A percentile compares a stretch with the other conserved stretches of the same genome.
Evolutionary conservation across 2,888 invertebrate species (phyloP).

Genomic region (Orthonevra nobilis): DNA sequence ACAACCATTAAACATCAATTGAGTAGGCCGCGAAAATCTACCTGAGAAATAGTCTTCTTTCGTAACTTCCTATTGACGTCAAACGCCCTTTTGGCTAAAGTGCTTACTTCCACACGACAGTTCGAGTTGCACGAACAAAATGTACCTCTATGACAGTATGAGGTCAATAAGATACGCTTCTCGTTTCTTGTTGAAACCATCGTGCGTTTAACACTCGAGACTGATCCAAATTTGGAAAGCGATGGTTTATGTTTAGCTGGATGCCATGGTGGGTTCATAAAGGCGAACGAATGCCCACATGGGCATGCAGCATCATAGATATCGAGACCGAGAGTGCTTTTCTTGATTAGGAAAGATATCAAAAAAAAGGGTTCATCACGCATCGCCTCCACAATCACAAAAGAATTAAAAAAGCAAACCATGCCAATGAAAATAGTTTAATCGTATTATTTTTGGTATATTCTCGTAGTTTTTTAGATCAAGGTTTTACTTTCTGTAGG

Average conservation of each 20-base stretch:
- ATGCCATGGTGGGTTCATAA: background rate
- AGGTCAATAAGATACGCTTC: conserved; percentile 41
- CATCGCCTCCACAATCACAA: conserved; percentile 31
- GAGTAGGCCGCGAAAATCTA: conserved; percentile 10
- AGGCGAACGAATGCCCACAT: conserved; percentile 31
- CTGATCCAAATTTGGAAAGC: conserved; percentile 63
- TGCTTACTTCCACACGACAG: conserved; percentile 22
- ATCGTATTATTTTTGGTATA: too few species aligned
- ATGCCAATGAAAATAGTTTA: too few species aligned
- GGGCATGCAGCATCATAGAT: background rate
- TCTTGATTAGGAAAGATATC: conserved; percentile 42
- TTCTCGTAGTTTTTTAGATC: too few species aligned
- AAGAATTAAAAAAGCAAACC: conserved; percentile 18
- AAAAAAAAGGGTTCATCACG: conserved; percentile 57
- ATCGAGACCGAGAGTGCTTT: conserved; percentile 43
- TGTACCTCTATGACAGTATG: conserved; percentile 38
- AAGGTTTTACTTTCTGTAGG: too few species aligned
- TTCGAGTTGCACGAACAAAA: conserved; percentile 20
- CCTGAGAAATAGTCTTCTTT: background rate
- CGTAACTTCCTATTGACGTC: conserved; percentile 17
- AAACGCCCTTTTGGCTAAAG: conserved; percentile 25
- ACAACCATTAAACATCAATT: background rate
- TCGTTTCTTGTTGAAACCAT: background rate
- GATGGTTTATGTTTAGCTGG: conserved; percentile 35
- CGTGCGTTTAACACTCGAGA: conserved; percentile 31